Conservation (phyloP, 2,888 invertebrate species). For the Trisateles emortualis region DNA sequence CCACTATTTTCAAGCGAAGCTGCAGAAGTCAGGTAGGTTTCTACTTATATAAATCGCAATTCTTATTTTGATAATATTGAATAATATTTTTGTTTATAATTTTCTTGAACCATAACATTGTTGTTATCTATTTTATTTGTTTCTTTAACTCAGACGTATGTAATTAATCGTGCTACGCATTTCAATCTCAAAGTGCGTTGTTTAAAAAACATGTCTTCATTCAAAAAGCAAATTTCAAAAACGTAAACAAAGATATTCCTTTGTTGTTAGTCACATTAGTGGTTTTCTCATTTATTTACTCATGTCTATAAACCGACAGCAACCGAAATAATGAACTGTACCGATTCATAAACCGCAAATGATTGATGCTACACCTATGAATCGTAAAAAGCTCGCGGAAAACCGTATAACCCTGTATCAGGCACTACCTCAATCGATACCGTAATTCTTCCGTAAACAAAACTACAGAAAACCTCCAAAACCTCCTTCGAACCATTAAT, state of each 20-base stretch:
- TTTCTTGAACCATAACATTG: too few relatives aligned
- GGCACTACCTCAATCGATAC: constrained; percentile 61
- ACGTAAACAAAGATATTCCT: neutral
- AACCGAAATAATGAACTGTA: constrained; percentile 23
- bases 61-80: too few relatives aligned
- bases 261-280: neutral
- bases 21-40: too few relatives aligned
- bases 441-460: constrained; percentile 68
- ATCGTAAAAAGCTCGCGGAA: constrained; percentile 34
- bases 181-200: neutral
- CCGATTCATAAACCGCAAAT: constrained; percentile 27
- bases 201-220: neutral
- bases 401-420: constrained; percentile 55
- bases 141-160: too few relatives aligned
- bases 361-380: constrained; percentile 43
- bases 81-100: too few relatives aligned
- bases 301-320: constrained; percentile 1
- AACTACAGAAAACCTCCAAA: constrained; percentile 73
- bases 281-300: neutral
- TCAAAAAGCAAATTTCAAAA: neutral
- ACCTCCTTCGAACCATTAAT: constrained; percentile 52
- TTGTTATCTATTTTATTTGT: too few relatives aligned
- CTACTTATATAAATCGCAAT: too few relatives aligned
- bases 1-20: too few relatives aligned
- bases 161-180: too few relatives aligned